Conservation (phyloP, 2,113 vertebrate species). For the Edolisoma coerulescens region DNA sequence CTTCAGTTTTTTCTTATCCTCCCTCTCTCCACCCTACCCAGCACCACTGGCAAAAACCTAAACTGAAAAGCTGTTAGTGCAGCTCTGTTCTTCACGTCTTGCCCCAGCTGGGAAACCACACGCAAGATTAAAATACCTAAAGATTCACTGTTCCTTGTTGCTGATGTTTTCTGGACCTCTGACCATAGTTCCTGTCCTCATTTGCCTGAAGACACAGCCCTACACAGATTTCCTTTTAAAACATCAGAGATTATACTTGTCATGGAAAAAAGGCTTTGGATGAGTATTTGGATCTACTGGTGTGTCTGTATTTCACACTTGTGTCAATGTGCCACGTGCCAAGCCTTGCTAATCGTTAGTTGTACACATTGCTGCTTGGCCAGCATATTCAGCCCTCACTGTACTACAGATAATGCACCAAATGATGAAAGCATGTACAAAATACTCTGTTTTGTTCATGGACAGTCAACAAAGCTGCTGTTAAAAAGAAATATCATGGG, state of each 20-base stretch:
- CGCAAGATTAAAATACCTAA: background rate
- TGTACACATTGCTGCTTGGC: background rate
- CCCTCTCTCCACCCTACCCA: background rate
- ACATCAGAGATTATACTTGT: background rate
- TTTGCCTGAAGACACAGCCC: background rate
- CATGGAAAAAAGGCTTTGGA: background rate
- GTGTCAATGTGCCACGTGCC: background rate
- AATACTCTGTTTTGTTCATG: background rate
- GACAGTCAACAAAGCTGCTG: background rate
- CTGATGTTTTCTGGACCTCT: background rate
- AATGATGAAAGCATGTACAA: background rate
- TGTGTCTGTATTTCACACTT: background rate
- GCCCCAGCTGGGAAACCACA: background rate
- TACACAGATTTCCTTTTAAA: background rate
- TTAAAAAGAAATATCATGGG: background rate
- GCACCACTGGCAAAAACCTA: background rate
- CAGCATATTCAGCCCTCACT: background rate
- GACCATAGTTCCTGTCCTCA: background rate
- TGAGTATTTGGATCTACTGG: background rate
- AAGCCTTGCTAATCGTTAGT: accelerated
- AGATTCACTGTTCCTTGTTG: background rate
- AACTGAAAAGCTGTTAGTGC: background rate
- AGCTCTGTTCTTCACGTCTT: background rate
- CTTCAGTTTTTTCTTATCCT: background rate
- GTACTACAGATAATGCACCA: background rate